A percentile compares a stretch with the other conserved stretches of the same genome.
phyloP scores from a whole-genome alignment of 2,797 vertebrate genomes.

The Bufotes viridis region DNA sequence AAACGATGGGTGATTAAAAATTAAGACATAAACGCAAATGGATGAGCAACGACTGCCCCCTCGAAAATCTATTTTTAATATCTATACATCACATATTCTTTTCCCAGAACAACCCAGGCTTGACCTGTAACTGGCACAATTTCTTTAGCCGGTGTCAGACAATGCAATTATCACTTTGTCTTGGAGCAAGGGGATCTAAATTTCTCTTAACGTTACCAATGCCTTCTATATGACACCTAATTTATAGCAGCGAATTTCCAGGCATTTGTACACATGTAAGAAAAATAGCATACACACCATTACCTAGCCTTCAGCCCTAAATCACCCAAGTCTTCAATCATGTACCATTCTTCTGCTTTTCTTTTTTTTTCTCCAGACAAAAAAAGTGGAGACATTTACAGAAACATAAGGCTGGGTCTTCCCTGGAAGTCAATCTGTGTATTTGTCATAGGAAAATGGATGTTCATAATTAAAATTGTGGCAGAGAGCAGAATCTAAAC shows the following conservation, averaged over 20 bases:
- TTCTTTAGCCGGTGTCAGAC: constrained; percentile 36
- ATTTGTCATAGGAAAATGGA: constrained; percentile 55
- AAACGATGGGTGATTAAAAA: not conserved
- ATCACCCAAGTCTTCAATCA: constrained; percentile 54
- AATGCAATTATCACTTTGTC: constrained; percentile 41
- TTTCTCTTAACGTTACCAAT: constrained; percentile 32
- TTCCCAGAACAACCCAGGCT: constrained; percentile 39
- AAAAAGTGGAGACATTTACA: constrained; percentile 46
- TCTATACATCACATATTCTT: not conserved
- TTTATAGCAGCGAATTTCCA: constrained; percentile 42
- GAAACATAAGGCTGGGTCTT: constrained; percentile 45
- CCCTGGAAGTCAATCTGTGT: constrained; percentile 35
- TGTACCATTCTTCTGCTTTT: constrained; percentile 8
- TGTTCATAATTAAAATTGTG: constrained; percentile 59
- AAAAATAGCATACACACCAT: constrained; percentile 37
- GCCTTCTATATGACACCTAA: constrained; percentile 27
- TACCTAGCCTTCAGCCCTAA: constrained; percentile 32
- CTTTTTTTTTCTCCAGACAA: not conserved
- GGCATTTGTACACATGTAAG: constrained; percentile 27
- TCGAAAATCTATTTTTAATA: not conserved
- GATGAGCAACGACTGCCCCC: not conserved
- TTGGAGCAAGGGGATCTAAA: not conserved
- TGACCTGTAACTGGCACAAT: constrained; percentile 45
- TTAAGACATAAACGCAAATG: not conserved
- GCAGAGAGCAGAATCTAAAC: constrained; percentile 43